A percentile compares a stretch with the other conserved stretches of the same genome.
Evolutionary conservation across 2,888 invertebrate genomes (phyloP).

Genomic region (Temnothorax rugatulus): DNA sequence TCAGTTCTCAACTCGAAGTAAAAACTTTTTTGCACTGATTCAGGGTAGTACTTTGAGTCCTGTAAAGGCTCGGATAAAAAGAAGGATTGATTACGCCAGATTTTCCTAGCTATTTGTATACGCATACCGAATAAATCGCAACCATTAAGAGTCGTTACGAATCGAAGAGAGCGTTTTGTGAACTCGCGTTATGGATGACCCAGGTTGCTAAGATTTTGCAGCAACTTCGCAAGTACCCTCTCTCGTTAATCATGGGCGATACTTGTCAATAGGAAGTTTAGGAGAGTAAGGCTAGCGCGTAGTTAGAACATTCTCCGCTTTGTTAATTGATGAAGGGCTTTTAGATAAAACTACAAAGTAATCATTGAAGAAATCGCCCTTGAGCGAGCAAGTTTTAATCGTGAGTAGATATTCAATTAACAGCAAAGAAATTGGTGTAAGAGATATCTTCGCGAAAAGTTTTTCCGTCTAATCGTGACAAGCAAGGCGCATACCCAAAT

Average conservation of each 20-base stretch:
- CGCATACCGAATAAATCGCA: conserved; percentile 42
- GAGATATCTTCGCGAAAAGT: background rate
- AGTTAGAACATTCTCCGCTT: conserved; percentile 32
- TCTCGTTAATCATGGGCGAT: conserved; percentile 51
- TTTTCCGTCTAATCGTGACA: background rate
- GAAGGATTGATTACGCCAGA: conserved; percentile 16
- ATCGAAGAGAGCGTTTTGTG: conserved; percentile 39
- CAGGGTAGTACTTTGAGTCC: background rate
- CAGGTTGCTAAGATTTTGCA: conserved; percentile 34
- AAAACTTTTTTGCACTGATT: conserved; percentile 20
- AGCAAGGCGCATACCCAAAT: background rate
- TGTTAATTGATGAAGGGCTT: conserved; percentile 35
- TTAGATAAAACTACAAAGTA: conserved; percentile 18
- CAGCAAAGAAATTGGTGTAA: background rate
- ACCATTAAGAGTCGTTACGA: conserved; percentile 46
- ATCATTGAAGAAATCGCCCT: conserved; percentile 3
- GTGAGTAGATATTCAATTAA: conserved; percentile 32
- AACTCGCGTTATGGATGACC: conserved; percentile 28
- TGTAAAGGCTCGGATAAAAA: background rate
- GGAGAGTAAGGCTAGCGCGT: conserved; percentile 22
- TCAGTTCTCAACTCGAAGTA: conserved; percentile 1
- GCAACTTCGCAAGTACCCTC: conserved; percentile 30
- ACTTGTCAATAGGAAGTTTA: conserved; percentile 54
- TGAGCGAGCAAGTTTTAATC: conserved; percentile 18
- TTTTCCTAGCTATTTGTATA: conserved; percentile 43